Percentiles rank a stretch among this genome's conserved stretches.
phyloP scores from a whole-genome alignment of 2,888 invertebrate genomes.

The Pristionchus fissidentatus region DNA sequence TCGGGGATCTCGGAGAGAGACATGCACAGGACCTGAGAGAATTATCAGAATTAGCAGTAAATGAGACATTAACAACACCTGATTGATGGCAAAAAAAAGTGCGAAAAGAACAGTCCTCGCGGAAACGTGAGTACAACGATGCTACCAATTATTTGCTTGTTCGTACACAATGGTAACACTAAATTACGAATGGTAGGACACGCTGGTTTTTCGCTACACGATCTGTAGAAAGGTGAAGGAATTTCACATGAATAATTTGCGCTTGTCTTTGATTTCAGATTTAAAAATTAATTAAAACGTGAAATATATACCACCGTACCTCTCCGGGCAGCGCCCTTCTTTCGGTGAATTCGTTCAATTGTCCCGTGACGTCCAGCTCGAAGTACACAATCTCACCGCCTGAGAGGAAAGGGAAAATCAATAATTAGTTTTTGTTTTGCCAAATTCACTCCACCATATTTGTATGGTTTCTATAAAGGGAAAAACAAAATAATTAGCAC shows the following conservation, averaged over 20 bases:
- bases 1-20: conserved; percentile 93
- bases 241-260: no score
- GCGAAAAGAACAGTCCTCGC: background rate
- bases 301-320: no score
- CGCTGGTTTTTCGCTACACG: background rate
- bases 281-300: no score
- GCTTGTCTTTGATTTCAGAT: no score
- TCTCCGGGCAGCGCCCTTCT: conserved; percentile 88
- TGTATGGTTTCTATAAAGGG: no score
- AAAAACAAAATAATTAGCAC: no score
- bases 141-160: background rate
- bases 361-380: conserved; percentile 98
- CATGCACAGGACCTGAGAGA: conserved; percentile 95
- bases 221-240: background rate
- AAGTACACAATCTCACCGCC: conserved; percentile 92
- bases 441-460: no score
- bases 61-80: no score
- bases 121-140: background rate
- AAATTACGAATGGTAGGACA: background rate
- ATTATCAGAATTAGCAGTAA: no score
- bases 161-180: no score
- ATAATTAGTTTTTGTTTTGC: background rate
- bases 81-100: no score
- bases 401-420: no score
- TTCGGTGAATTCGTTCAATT: conserved; percentile 97